Base-by-base conservation (phyloP, 2,797 vertebrate species). In the Peromyscus eremicus region DNA sequence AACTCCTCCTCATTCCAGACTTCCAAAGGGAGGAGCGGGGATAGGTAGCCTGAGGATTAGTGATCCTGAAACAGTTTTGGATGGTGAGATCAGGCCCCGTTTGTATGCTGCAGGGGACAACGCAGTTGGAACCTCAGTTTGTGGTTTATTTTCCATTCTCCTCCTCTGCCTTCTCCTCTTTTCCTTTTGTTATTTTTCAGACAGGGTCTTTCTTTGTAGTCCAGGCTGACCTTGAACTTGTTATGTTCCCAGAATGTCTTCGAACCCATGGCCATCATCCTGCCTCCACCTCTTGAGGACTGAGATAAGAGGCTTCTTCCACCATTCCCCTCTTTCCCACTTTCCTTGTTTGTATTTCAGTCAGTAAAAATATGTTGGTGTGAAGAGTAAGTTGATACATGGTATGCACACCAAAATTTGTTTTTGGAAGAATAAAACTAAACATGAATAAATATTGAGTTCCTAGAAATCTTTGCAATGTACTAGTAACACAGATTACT, bases 361-460 rank as follows among this genome's bases (percentile, higher is more conserved):
- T 93, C 66, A 37, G 71, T 84, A 87, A 77, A 93, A 90, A 40
- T 73, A 85, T 90, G n/a, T 82, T 62, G 29, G 46, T 92, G 75
- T 93, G 81, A 75, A 81, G 95, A 93, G n/a, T 55, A 79, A 82
- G 32, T 90, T 81, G 55, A 68, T 92, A 25, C 86, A 71, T 71
- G 43, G 37, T 83, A 93, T 34, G 27, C 64, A 52, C 21, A 89
- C 89, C 49, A 62, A 95, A 83, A 70, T 43, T 12, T 43, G 34
- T 34, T 62, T 91, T 88, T 71, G 87, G 83, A 43, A 89, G 68
- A 93, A 92, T 88, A 93, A 94, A 87, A 79, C 81, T 68, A 75
- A 92, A 71, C 81, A 32, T 37, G 89, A 62, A 57, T 60, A 68
- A 71, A 71, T 76, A 62, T 7, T 9, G 21, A 88, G 29, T 94